Evolutionary conservation across 2,797 vertebrate genomes (phyloP).

Genomic region (Galagoides demidoff): DNA sequence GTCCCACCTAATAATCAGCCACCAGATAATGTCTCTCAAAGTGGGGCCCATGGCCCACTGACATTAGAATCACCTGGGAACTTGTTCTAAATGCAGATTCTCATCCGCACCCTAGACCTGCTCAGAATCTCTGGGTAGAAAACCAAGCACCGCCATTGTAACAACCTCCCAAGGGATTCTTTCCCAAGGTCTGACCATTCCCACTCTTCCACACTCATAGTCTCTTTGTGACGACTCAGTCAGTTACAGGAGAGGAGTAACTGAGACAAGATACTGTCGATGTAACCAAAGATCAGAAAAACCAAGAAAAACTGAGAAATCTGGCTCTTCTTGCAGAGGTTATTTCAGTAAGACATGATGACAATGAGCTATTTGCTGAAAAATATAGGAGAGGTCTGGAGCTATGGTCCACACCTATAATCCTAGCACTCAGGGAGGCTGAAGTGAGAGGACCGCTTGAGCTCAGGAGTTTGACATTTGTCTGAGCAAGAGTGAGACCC

Average conservation of each 20-base stretch:
- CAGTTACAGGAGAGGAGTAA: neutral
- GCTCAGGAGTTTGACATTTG: no score
- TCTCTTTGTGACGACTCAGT: neutral
- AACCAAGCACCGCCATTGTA: neutral
- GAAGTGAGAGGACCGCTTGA: no score
- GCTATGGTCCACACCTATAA: no score
- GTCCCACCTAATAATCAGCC: slow-evolving; percentile 11
- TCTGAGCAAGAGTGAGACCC: no score
- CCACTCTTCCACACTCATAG: neutral
- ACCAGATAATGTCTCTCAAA: slow-evolving; percentile 50
- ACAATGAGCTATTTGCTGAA: slow-evolving; percentile 39
- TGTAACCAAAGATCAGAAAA: slow-evolving; percentile 46
- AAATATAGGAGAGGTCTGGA: neutral
- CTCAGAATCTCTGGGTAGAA: neutral
- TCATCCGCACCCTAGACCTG: neutral
- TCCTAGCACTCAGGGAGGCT: no score
- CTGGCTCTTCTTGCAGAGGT: neutral
- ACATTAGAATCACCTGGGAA: neutral
- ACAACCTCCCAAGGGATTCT: slow-evolving; percentile 18
- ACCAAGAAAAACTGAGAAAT: slow-evolving; percentile 1
- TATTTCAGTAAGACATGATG: slow-evolving; percentile 38
- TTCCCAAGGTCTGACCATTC: neutral
- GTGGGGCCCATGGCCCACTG: neutral
- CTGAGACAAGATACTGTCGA: neutral
- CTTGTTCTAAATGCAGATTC: slow-evolving; percentile 19